phyloP scores from a whole-genome alignment of 1,140 invertebrate genomes.

The Saccostrea echinata region DNA sequence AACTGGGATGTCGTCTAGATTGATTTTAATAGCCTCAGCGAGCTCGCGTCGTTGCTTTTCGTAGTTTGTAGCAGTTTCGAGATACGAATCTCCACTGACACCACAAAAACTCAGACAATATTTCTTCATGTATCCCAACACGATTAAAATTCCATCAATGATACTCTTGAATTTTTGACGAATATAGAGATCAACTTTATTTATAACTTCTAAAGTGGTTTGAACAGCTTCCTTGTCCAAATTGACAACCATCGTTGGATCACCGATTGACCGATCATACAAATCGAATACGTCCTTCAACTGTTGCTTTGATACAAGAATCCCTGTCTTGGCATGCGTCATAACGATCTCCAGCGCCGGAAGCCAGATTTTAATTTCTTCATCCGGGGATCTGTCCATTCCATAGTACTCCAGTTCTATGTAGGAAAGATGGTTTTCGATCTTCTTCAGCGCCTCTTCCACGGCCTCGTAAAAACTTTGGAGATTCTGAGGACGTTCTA shows the following conservation, averaged over 20 bases:
- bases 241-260: slow-evolving; percentile 55
- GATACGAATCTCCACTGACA: slow-evolving; percentile 57
- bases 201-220: slow-evolving; percentile 51
- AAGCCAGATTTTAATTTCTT: slow-evolving; percentile 59
- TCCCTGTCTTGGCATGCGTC: slow-evolving; percentile 27
- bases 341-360: slow-evolving; percentile 46
- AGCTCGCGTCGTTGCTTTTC: slow-evolving; percentile 67
- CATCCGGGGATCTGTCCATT: slow-evolving; percentile 54
- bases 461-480: slow-evolving; percentile 65
- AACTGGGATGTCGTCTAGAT: slow-evolving; percentile 58
- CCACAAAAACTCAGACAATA: slow-evolving; percentile 69
- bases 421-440: slow-evolving; percentile 59
- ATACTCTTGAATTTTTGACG: slow-evolving; percentile 61
- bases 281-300: slow-evolving; percentile 56
- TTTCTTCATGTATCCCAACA: slow-evolving; percentile 65
- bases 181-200: slow-evolving; percentile 51
- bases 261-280: slow-evolving; percentile 54
- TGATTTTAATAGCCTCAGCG: slow-evolving; percentile 58
- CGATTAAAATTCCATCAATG: slow-evolving; percentile 52
- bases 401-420: slow-evolving; percentile 64
- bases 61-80: slow-evolving; percentile 72
- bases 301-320: slow-evolving; percentile 43
- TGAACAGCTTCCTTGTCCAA: slow-evolving; percentile 51
- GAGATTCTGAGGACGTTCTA: slow-evolving; percentile 68
- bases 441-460: slow-evolving; percentile 55